Percentiles rank a stretch among this genome's conserved stretches.
Evolutionary conservation across 1,140 invertebrate species (phyloP).

Genomic region (Macrostomum lignano): DNA sequence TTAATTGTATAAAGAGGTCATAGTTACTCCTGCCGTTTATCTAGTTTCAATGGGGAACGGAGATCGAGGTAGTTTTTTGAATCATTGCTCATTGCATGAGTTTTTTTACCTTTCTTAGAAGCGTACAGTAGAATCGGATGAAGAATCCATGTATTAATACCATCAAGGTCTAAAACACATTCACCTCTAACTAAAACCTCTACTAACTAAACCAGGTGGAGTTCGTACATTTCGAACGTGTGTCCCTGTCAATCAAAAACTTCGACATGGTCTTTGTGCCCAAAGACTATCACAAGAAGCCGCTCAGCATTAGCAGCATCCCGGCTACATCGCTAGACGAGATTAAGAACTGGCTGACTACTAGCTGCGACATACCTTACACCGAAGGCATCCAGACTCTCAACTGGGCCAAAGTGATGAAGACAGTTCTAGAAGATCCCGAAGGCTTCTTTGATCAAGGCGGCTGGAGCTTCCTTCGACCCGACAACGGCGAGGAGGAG

Average conservation of each 20-base stretch:
- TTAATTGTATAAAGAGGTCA: too few species aligned
- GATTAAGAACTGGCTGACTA: constrained; percentile 90
- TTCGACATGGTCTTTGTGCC: constrained; percentile 99
- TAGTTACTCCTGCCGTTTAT: too few species aligned
- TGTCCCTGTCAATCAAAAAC: constrained; percentile 89
- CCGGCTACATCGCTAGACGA: constrained; percentile 94
- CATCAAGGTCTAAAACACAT: too few species aligned
- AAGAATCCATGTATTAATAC: too few species aligned
- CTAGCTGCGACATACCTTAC: constrained; percentile 64
- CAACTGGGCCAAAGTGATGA: constrained; percentile 99
- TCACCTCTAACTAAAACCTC: too few species aligned
- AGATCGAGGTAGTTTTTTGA: too few species aligned
- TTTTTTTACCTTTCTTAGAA: too few species aligned
- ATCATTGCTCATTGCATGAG: too few species aligned
- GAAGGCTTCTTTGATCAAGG: constrained; percentile 92
- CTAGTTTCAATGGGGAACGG: too few species aligned
- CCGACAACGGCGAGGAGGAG: too few species aligned
- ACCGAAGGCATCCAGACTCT: constrained; percentile 89
- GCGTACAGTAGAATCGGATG: constrained; percentile 27
- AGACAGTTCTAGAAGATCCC: constrained; percentile 90
- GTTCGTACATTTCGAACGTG: constrained; percentile 88
- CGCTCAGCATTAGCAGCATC: constrained; percentile 80
- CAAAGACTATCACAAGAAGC: constrained; percentile 78
- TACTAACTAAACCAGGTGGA: too few species aligned
- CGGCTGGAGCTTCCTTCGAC: constrained; percentile 89